Percentiles rank a stretch among this genome's conserved stretches.
phyloP scores from a whole-genome alignment of 2,113 vertebrate species.

The Saguinus midas region DNA sequence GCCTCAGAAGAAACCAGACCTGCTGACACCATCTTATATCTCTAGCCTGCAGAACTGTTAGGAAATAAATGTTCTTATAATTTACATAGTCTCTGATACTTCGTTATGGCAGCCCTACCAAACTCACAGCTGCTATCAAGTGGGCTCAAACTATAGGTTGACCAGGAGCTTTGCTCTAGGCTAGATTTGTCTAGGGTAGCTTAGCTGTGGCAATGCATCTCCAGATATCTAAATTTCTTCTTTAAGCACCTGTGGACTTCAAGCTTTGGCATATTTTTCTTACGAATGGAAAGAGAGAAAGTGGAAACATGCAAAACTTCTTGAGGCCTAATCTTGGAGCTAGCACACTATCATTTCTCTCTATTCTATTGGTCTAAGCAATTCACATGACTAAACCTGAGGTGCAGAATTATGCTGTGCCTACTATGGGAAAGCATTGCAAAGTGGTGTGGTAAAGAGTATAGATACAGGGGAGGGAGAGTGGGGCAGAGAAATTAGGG shows the following conservation, averaged over 20 bases:
- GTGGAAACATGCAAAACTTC: neutral
- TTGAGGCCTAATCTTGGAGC: neutral
- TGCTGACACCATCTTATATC: neutral
- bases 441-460: neutral
- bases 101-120: neutral
- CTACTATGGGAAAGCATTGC: neutral
- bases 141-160: neutral
- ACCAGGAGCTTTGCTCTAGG: neutral
- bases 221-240: neutral
- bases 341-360: neutral
- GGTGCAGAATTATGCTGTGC: neutral
- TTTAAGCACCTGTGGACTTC: neutral
- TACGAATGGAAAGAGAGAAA: neutral
- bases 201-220: neutral
- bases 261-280: neutral
- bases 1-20: neutral
- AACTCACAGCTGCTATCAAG: neutral
- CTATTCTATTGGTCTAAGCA: neutral
- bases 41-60: neutral
- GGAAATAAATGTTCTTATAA: neutral
- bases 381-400: neutral
- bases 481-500: accelerated
- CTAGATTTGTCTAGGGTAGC: neutral
- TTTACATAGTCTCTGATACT: accelerated
- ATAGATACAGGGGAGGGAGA: neutral